phyloP scores from a whole-genome alignment of 2,888 invertebrate genomes.

The Synanthedon formicaeformis region DNA sequence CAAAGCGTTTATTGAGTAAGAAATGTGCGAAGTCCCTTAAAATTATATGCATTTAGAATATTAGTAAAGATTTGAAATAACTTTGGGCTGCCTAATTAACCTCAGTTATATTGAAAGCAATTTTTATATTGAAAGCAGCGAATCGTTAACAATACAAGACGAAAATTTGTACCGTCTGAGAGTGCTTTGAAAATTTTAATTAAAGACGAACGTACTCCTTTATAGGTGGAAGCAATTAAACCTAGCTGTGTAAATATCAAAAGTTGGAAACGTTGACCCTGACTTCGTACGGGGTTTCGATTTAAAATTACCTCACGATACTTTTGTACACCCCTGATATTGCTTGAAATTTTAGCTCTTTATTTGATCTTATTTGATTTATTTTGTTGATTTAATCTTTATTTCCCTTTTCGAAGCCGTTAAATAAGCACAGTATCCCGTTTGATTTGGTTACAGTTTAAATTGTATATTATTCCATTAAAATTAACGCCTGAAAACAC shows the following conservation, averaged over 20 bases:
- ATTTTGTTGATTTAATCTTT: too few relatives aligned
- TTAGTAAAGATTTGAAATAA: too few relatives aligned
- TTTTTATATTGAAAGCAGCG: constrained; percentile 24
- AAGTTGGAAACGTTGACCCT: constrained; percentile 2
- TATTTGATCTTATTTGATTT: too few relatives aligned
- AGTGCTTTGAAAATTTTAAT: constrained; percentile 40
- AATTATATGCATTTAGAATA: too few relatives aligned
- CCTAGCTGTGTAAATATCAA: constrained; percentile 16
- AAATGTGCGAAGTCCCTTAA: too few relatives aligned
- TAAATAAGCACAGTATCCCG: too few relatives aligned
- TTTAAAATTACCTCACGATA: not conserved
- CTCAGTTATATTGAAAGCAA: constrained; percentile 18
- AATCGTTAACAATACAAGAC: constrained; percentile 14
- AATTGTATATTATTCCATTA: too few relatives aligned
- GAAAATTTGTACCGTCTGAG: constrained; percentile 10
- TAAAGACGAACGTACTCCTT: constrained; percentile 25
- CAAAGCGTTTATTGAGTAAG: too few relatives aligned
- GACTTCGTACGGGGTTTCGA: not conserved
- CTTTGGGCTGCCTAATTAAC: constrained; percentile 20
- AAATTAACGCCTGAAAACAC: too few relatives aligned
- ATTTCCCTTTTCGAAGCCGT: too few relatives aligned
- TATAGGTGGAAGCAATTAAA: constrained; percentile 23
- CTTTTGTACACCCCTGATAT: not conserved
- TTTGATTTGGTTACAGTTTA: too few relatives aligned
- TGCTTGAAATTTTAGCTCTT: too few relatives aligned